Conservation (phyloP, 2,888 invertebrate genomes). For the Tenthredo scrophulariae region DNA sequence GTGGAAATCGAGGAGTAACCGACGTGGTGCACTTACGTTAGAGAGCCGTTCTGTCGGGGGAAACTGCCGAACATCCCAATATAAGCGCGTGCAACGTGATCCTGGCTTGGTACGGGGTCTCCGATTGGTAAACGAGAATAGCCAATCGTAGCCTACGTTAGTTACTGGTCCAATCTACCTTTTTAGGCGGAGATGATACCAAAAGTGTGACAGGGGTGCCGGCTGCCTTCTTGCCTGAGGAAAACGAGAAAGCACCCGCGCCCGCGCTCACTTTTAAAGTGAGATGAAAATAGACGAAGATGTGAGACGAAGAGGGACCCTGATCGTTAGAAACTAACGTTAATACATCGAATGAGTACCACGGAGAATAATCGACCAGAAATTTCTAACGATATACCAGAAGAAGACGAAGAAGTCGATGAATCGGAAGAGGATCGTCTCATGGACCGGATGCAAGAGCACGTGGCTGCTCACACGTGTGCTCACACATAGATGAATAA, state of each 20-base stretch:
- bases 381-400: not conserved
- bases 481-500: not conserved
- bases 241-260: slow-evolving; percentile 60
- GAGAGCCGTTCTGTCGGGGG: slow-evolving; percentile 97
- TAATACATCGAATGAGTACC: no score
- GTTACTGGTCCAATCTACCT: slow-evolving; percentile 81
- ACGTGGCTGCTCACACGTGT: slow-evolving; percentile 35
- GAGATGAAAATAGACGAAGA: slow-evolving; percentile 74
- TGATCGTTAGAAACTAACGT: not conserved
- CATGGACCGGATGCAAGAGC: slow-evolving; percentile 28
- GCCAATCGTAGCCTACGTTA: slow-evolving; percentile 79
- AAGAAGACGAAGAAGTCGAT: not conserved
- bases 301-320: slow-evolving; percentile 56
- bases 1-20: slow-evolving; percentile 60
- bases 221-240: slow-evolving; percentile 62
- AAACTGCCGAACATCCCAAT: slow-evolving; percentile 85
- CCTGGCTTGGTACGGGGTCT: slow-evolving; percentile 80
- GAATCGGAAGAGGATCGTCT: not conserved
- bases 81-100: slow-evolving; percentile 91
- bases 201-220: slow-evolving; percentile 76
- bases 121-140: slow-evolving; percentile 77
- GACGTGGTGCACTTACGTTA: slow-evolving; percentile 91
- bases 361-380: not conserved
- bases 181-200: slow-evolving; percentile 82
- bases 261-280: slow-evolving; percentile 66